Percentiles rank a stretch among this genome's conserved stretches.
Conservation (phyloP, 2,113 vertebrate genomes). For the Sakesphorus luctuosus region DNA sequence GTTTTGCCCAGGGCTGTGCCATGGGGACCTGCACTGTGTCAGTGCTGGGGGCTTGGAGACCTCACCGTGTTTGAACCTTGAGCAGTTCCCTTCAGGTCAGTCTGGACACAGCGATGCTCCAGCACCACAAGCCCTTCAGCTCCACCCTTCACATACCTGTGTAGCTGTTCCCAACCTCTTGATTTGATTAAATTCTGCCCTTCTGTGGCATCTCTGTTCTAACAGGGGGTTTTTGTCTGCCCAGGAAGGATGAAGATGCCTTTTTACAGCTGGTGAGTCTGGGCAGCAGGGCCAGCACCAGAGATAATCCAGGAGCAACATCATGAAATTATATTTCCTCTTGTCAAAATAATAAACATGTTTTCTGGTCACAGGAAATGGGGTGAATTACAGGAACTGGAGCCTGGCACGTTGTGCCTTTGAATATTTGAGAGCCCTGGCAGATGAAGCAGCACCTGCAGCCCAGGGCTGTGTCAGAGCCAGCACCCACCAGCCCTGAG, state of each 20-base stretch:
- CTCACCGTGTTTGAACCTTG: accelerated
- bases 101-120: not conserved
- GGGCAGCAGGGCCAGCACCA: not conserved
- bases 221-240: not conserved
- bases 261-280: not conserved
- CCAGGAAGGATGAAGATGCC: not conserved
- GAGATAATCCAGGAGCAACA: conserved; percentile 14
- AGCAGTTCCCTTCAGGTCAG: not conserved
- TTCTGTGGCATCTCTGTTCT: not conserved
- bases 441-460: not conserved
- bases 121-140: not conserved
- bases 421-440: not conserved
- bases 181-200: not conserved
- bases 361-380: not conserved
- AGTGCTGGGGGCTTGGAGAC: not conserved
- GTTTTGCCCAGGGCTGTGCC: not conserved
- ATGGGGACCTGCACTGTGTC: accelerated
- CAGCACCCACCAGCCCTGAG: not conserved
- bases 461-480: not conserved
- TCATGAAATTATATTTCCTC: not conserved
- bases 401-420: not conserved
- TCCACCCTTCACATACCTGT: not conserved
- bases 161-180: not conserved
- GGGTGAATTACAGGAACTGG: conserved; percentile 14
- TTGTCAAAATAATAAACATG: not conserved